phyloP scores from a whole-genome alignment of 23 tunicate species.

The Ascidia mentula region DNA sequence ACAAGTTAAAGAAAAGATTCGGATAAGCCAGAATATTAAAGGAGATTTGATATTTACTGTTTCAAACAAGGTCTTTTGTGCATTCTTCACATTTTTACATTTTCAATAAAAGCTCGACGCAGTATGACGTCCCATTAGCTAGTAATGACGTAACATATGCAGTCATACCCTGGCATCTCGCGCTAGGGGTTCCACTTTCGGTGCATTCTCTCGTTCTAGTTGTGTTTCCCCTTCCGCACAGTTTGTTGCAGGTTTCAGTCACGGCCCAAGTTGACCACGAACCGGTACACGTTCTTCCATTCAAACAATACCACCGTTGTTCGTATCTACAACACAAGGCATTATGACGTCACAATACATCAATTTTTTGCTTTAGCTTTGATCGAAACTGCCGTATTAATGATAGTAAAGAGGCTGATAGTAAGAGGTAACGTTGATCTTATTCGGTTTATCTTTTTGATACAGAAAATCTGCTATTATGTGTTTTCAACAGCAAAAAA shows the following conservation, averaged over 20 bases:
- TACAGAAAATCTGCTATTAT: no score
- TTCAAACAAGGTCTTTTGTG: neutral
- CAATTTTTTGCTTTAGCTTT: no score
- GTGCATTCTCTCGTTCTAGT: neutral
- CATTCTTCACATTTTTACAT: neutral
- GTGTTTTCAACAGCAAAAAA: no score
- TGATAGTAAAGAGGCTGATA: no score
- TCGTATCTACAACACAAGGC: neutral
- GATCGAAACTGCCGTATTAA: no score
- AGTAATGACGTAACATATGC: neutral
- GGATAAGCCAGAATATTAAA: neutral
- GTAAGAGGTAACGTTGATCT: no score
- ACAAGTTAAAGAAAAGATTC: no score
- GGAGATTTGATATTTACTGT: neutral
- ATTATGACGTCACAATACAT: no score
- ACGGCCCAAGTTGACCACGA: neutral
- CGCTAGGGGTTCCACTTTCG: neutral
- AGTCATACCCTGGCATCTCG: neutral
- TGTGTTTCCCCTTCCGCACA: neutral
- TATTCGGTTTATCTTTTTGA: no score
- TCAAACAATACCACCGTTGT: neutral
- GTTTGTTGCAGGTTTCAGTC: neutral
- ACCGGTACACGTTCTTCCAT: neutral
- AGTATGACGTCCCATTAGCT: neutral
- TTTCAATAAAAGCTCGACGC: neutral